Evolutionary conservation across 1,140 invertebrate genomes (phyloP).

Genomic region (Macrobrachium nipponense): DNA sequence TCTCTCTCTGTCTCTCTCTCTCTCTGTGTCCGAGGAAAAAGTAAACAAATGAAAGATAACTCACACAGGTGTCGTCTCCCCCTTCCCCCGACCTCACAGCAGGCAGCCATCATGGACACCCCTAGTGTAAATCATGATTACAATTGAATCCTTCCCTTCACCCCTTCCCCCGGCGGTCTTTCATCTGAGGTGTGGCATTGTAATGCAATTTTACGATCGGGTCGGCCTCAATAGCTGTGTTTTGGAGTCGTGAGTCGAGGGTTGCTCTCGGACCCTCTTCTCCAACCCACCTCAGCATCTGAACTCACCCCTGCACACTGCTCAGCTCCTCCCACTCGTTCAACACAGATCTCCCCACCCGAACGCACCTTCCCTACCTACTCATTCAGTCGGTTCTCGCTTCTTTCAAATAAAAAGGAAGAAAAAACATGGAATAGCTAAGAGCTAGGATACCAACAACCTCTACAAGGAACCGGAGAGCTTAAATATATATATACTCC

Average conservation of each 20-base stretch:
- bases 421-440: too few species aligned
- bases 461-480: too few species aligned
- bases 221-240: slow-evolving; percentile 25
- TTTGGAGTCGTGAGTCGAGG: slow-evolving; percentile 9
- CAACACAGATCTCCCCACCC: too few species aligned
- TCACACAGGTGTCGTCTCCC: background rate
- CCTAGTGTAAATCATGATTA: slow-evolving; percentile 30
- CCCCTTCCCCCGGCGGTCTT: slow-evolving; percentile 25
- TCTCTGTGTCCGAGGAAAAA: too few species aligned
- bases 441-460: too few species aligned
- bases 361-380: too few species aligned
- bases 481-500: too few species aligned
- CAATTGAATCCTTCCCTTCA: background rate
- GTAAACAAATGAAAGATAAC: background rate
- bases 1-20: too few species aligned
- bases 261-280: background rate
- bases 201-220: slow-evolving; percentile 42
- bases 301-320: background rate
- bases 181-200: slow-evolving; percentile 40
- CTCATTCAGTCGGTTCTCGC: too few species aligned
- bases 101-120: background rate
- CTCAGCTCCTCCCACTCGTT: background rate
- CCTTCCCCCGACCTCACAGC: background rate
- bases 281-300: background rate
- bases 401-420: too few species aligned